These are phyloP conservation scores for Centroberyx gerrardi DNA, from an alignment of 2,797 vertebrate species.

Conservation along the genomic window DNA sequence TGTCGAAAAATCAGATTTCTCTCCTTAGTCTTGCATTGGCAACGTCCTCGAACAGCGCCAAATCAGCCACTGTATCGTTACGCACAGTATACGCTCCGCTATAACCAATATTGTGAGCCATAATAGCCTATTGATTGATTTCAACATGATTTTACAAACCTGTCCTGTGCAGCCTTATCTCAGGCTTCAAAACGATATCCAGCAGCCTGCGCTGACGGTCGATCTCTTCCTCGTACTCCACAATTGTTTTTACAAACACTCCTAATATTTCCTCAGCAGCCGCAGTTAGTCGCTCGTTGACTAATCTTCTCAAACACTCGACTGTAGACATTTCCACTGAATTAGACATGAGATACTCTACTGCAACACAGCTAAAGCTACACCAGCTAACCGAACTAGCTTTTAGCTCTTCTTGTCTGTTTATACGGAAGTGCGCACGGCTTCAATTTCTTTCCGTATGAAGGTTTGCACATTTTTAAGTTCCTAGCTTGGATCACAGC, in stretches of 20 bases:
- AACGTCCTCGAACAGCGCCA: no score
- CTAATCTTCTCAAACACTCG: conserved; percentile 61
- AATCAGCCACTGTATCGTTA: no score
- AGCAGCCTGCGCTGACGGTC: conserved; percentile 63
- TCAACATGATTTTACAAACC: conserved; percentile 35
- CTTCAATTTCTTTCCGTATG: conserved; percentile 37
- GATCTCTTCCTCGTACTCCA: conserved; percentile 62
- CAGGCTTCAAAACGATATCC: conserved; percentile 35
- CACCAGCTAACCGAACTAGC: no score
- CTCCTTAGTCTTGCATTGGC: no score
- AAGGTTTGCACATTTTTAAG: conserved; percentile 25
- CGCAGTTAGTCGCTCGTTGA: conserved; percentile 67
- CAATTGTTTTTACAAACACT: conserved; percentile 58
- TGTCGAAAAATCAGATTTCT: no score
- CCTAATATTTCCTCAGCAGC: conserved; percentile 73
- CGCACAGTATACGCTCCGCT: no score
- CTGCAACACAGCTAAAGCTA: background rate
- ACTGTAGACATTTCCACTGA: conserved; percentile 26
- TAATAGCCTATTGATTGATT: no score
- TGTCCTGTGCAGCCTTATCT: conserved; percentile 43
- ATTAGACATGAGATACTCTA: background rate
- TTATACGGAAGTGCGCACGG: conserved; percentile 27
- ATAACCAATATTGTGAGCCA: no score
- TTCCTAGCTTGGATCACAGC: conserved; percentile 37
- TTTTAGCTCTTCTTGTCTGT: no score